Base-by-base conservation (phyloP, 2,797 vertebrate species). In the Hephaestus fuliginosus region DNA sequence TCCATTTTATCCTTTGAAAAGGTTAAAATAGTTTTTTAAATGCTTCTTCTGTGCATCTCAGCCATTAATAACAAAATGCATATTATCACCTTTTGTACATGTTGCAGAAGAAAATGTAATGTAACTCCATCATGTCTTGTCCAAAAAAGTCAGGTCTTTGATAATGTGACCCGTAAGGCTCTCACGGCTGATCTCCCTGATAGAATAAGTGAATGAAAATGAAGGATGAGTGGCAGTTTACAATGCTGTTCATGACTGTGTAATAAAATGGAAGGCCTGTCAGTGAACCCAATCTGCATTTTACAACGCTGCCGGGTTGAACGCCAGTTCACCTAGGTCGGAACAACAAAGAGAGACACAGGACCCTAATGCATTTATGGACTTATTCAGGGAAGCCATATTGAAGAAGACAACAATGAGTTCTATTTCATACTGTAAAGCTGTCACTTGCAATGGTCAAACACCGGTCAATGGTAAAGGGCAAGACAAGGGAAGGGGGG, bases 271-370 rank as follows among this genome's bases (percentile, higher is more conserved):
- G 57, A 78, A 93, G 94, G 89, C 92, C 94, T 92, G 93, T 68
- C 83, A 90, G 90, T 95, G 94, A 96, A 95, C 93, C 92, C 92
- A 76, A 93, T 94, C 94, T 95, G 91, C 95, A 95, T 96, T 96
- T 96, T 96, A 96, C 93, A 95, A 88, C 86, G 15, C 74, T 44
- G 83, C 79, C 7, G 87, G 90, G 94, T 94, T 95, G 92, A 95
- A 93, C 85, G 71, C 88, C 90, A 93, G 92, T 95, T 94, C 92
- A 93, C 84, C 90, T 51, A 73, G 70, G 68, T 76, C 60, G 7
- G 72, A 91, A 93, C 91, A 94, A 94, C 88, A 89, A 88, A 76
- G 80, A 85, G 76, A 79, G 65, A 95, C 82, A 79, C 84, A 84
- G 82, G 82, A 83, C 76, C 64, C 85, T 91, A 90, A 92, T 92